Base-by-base conservation (phyloP, 1,140 invertebrate species). In the Anadara kagoshimensis region DNA sequence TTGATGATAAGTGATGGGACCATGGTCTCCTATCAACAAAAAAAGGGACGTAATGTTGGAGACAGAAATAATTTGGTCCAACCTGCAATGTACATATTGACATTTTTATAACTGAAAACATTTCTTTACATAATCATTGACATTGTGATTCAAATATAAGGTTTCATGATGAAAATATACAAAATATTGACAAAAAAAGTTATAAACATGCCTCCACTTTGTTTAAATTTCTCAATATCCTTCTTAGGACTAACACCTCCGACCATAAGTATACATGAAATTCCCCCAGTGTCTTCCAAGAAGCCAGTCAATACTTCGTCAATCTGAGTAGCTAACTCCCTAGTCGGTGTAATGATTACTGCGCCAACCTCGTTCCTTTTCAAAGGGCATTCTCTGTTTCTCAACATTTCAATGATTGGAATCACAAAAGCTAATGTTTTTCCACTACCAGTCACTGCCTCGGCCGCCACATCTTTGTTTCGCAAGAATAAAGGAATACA, bases 361-460 rank as follows among this genome's bases (percentile, higher is more conserved):
- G 93, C 94, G 62, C 94, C 96, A 73, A 98, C 91, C 90, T 97
- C 95, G 79, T 93, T 92, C 77, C 92, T 92, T 80, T 93, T 93
- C 90, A 95, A 92, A 1, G 91, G 87, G n/a, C 92, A 91, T 61
- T 88, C 87, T 69, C 89, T 79, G 62, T 84, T 87, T 73, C 94
- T 90, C 44, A 99, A 85, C 64, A 97, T 94, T 90, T 98, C 95
- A 45, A 99, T 75, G 71, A 98, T 85, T 0, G 97, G 97, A 54
- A 99, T 93, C 12, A 99, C 87, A 90, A 99, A 99, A 0, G 97
- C 96, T 56, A 99, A 87, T 0, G 97, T 99, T 91, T 99, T 99
- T 0, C 97, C 97, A 85, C 96, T 98, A 4, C 97, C 97, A 24
- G 97, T 99, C 0, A 98, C 95, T 41, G 97, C 97, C 90, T 99